phyloP scores from a whole-genome alignment of 2,797 vertebrate species.

The Pangasius krempfi region DNA sequence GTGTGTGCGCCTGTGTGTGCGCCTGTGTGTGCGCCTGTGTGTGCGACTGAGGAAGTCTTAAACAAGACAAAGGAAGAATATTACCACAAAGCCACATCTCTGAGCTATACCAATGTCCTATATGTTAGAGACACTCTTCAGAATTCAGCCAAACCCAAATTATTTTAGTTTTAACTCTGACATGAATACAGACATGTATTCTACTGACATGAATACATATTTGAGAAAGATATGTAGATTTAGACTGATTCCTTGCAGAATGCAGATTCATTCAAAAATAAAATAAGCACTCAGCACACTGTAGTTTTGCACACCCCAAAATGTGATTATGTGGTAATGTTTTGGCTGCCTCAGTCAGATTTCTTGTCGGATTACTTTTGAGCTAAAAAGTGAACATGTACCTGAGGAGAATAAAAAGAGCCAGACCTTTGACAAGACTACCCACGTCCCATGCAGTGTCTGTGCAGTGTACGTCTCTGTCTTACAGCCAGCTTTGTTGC shows the following conservation, averaged over 20 bases:
- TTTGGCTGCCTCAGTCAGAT: constrained; percentile 11
- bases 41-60: neutral
- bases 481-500: constrained; percentile 48
- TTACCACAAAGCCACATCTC: neutral
- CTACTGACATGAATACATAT: neutral
- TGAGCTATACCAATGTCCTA: neutral
- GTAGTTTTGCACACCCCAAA: neutral
- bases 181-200: no score
- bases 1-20: neutral
- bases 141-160: neutral
- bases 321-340: neutral
- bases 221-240: neutral
- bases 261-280: neutral
- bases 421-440: constrained; percentile 42
- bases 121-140: neutral
- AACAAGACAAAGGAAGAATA: constrained; percentile 15
- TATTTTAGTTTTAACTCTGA: neutral
- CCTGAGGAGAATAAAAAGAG: constrained; percentile 37
- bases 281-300: neutral
- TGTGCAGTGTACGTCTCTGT: constrained; percentile 36
- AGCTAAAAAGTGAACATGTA: constrained; percentile 26
- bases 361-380: constrained; percentile 20
- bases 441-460: constrained; percentile 19
- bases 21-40: neutral
- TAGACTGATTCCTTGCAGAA: neutral